These are phyloP conservation scores for Escarpia spicata DNA, from an alignment of 2,888 invertebrate species.

Conservation along the genomic window DNA sequence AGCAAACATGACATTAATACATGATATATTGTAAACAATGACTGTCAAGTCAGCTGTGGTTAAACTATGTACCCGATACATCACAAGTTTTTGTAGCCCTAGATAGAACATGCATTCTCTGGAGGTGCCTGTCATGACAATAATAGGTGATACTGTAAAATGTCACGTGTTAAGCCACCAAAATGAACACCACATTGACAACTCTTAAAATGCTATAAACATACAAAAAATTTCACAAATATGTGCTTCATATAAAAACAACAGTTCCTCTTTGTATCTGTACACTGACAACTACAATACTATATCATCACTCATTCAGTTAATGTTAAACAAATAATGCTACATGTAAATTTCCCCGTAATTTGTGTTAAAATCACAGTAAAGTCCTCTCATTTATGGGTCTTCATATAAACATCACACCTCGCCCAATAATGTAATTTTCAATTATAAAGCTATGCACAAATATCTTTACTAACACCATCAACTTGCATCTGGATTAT, in stretches of 20 bases:
- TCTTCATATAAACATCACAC: background rate
- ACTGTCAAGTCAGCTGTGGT: no score
- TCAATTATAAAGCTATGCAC: no score
- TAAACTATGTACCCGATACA: no score
- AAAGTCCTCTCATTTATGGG: background rate
- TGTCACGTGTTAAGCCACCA: background rate
- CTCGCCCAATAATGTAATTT: no score
- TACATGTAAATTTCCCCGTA: background rate
- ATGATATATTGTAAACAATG: background rate
- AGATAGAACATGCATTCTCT: background rate
- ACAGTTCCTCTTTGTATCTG: background rate
- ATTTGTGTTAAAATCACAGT: background rate
- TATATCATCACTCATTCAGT: background rate
- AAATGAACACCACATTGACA: background rate
- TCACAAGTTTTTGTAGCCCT: background rate
- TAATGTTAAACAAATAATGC: background rate
- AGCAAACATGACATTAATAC: background rate
- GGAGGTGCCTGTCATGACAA: background rate
- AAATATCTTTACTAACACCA: no score
- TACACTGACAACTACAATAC: background rate
- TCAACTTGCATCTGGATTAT: no score
- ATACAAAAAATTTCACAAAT: conserved; percentile 6
- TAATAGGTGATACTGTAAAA: background rate
- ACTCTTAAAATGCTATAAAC: background rate
- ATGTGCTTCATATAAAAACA: background rate